Base-by-base conservation (phyloP, 2,888 invertebrate species). In the Himalopsyche tibetana region DNA sequence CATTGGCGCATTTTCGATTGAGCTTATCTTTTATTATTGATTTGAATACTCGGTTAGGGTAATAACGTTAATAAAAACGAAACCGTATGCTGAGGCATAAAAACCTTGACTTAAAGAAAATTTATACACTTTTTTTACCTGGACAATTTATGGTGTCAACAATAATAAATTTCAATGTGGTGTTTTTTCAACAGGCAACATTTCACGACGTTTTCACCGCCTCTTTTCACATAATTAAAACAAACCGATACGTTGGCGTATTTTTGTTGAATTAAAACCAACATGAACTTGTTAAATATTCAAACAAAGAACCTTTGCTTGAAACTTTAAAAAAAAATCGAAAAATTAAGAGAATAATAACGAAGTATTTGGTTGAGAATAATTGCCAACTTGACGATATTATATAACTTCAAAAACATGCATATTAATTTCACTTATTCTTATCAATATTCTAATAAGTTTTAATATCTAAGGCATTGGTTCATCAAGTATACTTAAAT, bases 1-100 rank as follows among this genome's bases (percentile, higher is more conserved):
- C 74, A 36, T 38, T 74, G 74, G 74, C 74, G 74, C 36, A 74
- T 74, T 74, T 74, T 74, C 74, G 38, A 74, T 74, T 5, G 36
- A 74, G 36, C 74, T 74, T 74, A 74, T 74, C 74, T 74, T 74
- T 74, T 74, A 74, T 36, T 36, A 74, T 74, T 74, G 74, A 74
- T 74, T 74, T 74, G 74, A 74, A 74, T 74, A 74, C 36, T 74
- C 74, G 36, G 74, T 74, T 74, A 74, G 36, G 74, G 74, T 74
- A 36, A 74, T 36, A 74, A 28, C 36, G 36, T 74, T 74, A 74
- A 38, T 74, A 74, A 74, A 74, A 74, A 74, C 74, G 38, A 15
- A 38, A 12, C 74, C 69, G 69, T 69, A 38, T 36, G 15, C 3
- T 74, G 74, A 12, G 74, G 74, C 38, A 74, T 74, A 74, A 74